Evolutionary conservation across 2,888 invertebrate species (phyloP).

Genomic region (Mermis nigrescens): DNA sequence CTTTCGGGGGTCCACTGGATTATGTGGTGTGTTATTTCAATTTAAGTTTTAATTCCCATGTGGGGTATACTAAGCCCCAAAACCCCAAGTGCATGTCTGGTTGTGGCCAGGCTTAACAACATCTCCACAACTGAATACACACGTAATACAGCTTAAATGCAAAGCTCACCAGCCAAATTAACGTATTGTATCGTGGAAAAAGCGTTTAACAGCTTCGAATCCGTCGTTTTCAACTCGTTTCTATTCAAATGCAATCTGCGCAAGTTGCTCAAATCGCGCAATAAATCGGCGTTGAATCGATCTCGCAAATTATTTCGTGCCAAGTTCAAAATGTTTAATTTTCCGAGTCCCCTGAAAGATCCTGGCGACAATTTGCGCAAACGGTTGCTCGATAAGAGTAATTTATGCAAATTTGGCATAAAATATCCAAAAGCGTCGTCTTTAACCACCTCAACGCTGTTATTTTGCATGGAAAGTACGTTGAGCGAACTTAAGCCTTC

Average conservation of each 20-base stretch:
- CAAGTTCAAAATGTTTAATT: constrained; percentile 19
- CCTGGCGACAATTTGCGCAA: constrained; percentile 16
- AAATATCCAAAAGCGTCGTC: constrained; percentile 30
- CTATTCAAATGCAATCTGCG: not conserved
- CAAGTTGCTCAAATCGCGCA: not conserved
- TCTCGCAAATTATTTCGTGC: constrained; percentile 8
- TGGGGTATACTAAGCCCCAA: no score
- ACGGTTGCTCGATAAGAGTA: constrained; percentile 36
- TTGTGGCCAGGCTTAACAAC: no score
- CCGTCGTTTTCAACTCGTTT: constrained; percentile 6
- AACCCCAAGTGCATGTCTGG: no score
- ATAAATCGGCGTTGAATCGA: not conserved
- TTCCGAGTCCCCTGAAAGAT: constrained; percentile 7
- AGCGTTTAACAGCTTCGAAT: constrained; percentile 4
- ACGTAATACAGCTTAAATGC: no score
- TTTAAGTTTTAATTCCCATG: no score
- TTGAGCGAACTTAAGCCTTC: constrained; percentile 15
- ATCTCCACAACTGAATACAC: no score
- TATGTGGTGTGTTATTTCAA: no score
- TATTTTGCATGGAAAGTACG: constrained; percentile 33
- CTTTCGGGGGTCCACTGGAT: no score
- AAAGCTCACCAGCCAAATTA: constrained; percentile 22
- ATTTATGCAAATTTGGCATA: constrained; percentile 29
- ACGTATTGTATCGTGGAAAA: constrained; percentile 20
- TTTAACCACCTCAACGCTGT: constrained; percentile 30